These are phyloP conservation scores for Anguilla marmorata DNA, from an alignment of 2,797 vertebrate genomes.

Conservation along the genomic window DNA sequence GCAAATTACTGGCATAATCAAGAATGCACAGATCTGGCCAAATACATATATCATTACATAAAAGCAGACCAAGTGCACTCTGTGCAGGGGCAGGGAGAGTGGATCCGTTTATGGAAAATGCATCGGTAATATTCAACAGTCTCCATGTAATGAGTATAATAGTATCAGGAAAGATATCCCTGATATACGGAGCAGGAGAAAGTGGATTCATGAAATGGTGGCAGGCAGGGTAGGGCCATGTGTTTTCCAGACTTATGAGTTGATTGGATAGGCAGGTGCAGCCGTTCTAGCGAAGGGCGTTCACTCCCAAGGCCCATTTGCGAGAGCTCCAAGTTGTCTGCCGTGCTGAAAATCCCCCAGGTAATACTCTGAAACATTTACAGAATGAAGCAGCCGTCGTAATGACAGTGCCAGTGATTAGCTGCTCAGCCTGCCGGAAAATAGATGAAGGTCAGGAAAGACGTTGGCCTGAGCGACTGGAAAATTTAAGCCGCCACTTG, in stretches of 20 bases:
- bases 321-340: background rate
- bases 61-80: background rate
- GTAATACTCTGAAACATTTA: background rate
- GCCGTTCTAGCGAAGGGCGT: background rate
- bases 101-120: background rate
- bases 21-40: background rate
- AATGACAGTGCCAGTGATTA: slow-evolving; percentile 9
- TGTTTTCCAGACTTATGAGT: background rate
- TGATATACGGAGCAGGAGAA: background rate
- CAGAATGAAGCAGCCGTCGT: background rate
- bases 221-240: background rate
- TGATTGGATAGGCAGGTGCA: background rate
- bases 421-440: background rate
- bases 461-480: background rate
- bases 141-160: background rate
- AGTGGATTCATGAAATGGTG: background rate
- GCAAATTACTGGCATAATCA: slow-evolving; percentile 1
- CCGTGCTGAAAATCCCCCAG: background rate
- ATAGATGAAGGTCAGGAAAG: slow-evolving; percentile 7
- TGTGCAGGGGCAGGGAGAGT: background rate
- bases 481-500: slow-evolving; percentile 4
- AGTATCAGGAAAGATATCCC: background rate
- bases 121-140: background rate
- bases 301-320: background rate
- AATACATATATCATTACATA: background rate